Base-by-base conservation (phyloP, 2,797 vertebrate genomes). In the Acanthurus leucopareius region DNA sequence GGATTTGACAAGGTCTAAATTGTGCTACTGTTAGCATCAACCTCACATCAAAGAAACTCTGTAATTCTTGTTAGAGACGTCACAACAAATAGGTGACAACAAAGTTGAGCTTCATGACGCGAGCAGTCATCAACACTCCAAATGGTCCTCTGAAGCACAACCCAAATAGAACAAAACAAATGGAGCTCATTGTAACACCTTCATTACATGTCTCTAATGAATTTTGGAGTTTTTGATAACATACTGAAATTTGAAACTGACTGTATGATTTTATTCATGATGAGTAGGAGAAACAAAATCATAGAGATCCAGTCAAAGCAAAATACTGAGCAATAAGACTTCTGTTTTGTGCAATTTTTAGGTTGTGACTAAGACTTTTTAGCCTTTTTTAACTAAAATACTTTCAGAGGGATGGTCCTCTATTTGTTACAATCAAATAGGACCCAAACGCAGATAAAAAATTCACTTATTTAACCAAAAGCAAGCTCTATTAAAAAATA, bases 1-100 rank as follows among this genome's bases (percentile, higher is more conserved):
- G 42, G 20, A 78, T 77, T 73, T 83, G 79, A 89, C 90, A 56
- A 84, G 69, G 65, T 53, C 65, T 63, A 78, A 74, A 75, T 70
- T 53, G 25, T 10, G 60, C 75, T 40, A 54, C 76, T 64, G 54
- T 49, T 35, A 72, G 71, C 69, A 13, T 22, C 73, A 19, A 45
- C n/a, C 54, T 61, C 65, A 32, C 49, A 54, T 77, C 52, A 15
- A 70, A 5, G 32, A 13, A 71, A 54, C 61, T 22, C 47, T 3
- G 0, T 54, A 42, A 67, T 57, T 64, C 59, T 16, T 64, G 52
- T 20, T 0, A 7, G 59, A 40, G 49, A 53, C 47, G 1, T 15
- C 45, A 13, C 40, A 42, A 77, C 54, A 40, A 17, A 57, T 32
- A 65, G 25, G 47, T 20, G 32, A 35, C n/a, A 38, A 80, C 44